Base-by-base conservation (phyloP, 2,888 invertebrate species). In the Chrysopilus asiliformis region DNA sequence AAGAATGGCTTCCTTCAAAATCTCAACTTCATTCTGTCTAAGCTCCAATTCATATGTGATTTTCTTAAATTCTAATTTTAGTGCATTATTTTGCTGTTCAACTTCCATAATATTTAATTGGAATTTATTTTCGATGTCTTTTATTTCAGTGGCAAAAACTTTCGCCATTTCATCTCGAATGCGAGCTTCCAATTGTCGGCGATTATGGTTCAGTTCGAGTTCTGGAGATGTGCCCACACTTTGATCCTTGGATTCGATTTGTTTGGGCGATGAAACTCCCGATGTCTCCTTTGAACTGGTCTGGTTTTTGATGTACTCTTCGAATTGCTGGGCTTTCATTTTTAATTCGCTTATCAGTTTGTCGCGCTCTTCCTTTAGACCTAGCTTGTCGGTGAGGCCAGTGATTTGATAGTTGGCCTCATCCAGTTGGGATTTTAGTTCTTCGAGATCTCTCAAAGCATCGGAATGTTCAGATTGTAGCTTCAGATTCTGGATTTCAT, bases 161-260 rank as follows among this genome's bases (percentile, higher is more conserved):
- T 74, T 74, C 1, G 76, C 74, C 66, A 76, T 73, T 52, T 77
- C 77, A 43, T 77, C 74, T 2, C 76, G 65, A 36, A 78, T 71
- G 2, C 71, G 71, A 22, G 53, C 48, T 43, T 62, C 62, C 3
- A 55, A 46, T 32, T 49, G 47, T 27, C 49, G 55, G 4, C 53
- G 32, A 19, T 25, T 20, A n/a, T 40, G 49, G 4, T 51, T 49
- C 13, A 39, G 41, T 17, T 66, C 65, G 13, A 64, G 51, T 16
- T 62, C 59, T 2, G 62, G 58, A 2, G 60, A 59, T 18, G 57
- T 54, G 13, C 56, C 51, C 27, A 62, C 58, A 28, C 56, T 53
- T 45, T 54, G 56, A 32, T 49, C 48, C 13, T 32, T 4, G 8
- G 26, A 34, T 37, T 43, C n/a, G 5, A 38, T 33, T 16, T 19